Base-by-base conservation (phyloP, 2,797 vertebrate genomes). In the Ptychobarbus kaznakovi region DNA sequence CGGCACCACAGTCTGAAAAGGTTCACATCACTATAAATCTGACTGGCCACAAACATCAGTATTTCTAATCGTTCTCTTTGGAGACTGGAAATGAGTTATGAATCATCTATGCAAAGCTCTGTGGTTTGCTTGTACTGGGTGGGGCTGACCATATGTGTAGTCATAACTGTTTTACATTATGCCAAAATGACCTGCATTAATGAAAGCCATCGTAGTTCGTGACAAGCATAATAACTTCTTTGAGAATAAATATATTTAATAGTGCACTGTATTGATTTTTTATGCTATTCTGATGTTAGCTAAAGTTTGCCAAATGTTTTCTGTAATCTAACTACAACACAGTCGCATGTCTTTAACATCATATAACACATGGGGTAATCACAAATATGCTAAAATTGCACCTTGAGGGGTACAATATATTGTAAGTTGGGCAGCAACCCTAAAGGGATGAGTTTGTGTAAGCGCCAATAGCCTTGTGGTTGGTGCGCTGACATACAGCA, bases 61-160 rank as follows among this genome's bases (percentile, higher is more conserved):
- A 94, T 95, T 94, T 96, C 94, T 93, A 94, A 94, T 95, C 95
- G 94, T 94, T 95, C 94, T 95, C 95, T 96, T 93, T 95, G 94
- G 94, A 94, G 94, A 95, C 94, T 95, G 93, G 94, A 94, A 94
- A 92, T 94, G 94, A 95, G 93, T 93, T 91, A 90, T 83, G n/a
- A 28, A 51, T 16, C 49, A 42, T 2, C 49, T 28, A 16, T 66
- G 15, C 0, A 51, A 61, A 65, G 11, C n/a, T 74, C 56, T 66
- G n/a, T 49, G 44, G n/a, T 35, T 20, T 0, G 10, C 8, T 42
- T 5, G 1, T 42, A 12, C 25, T 28, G 38, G 38, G 38, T 38
- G 38, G 6, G 44, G 4, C n/a, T 46, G 38, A 72, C 18, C 20
- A 25, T 35, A 28, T 1, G n/a, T 69, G 38, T 12, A 69, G 66